phyloP scores from a whole-genome alignment of 2,797 vertebrate genomes.

The Etheostoma perlongum region DNA sequence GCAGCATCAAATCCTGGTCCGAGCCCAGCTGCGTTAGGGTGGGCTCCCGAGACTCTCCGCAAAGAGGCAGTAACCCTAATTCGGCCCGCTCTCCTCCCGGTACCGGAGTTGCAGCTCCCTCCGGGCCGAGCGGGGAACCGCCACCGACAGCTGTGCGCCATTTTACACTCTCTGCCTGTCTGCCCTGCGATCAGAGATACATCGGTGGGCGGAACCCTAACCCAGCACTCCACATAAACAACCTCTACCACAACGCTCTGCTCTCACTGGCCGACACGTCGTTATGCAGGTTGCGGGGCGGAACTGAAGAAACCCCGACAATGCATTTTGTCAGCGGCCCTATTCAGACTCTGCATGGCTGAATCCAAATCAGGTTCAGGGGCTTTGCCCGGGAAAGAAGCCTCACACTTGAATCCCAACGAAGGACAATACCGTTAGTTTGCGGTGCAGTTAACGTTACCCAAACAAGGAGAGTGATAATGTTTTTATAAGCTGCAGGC shows the following conservation, averaged over 20 bases:
- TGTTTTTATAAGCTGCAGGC: neutral
- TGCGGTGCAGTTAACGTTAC: neutral
- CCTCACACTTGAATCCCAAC: conserved; percentile 68
- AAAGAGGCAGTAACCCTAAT: conserved; percentile 89
- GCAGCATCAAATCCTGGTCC: conserved; percentile 97
- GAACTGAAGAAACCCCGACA: conserved; percentile 80
- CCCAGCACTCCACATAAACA: conserved; percentile 87
- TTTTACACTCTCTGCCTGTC: conserved; percentile 97
- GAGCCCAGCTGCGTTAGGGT: conserved; percentile 84
- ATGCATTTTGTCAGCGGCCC: conserved; percentile 79
- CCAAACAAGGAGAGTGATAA: neutral
- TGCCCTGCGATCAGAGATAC: conserved; percentile 94
- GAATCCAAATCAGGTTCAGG: conserved; percentile 82
- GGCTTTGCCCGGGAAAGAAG: conserved; percentile 85
- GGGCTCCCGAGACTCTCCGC: conserved; percentile 81
- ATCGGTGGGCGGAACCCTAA: conserved; percentile 89
- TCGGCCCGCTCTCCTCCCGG: conserved; percentile 91
- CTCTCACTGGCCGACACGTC: conserved; percentile 70
- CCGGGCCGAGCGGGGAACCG: conserved; percentile 99
- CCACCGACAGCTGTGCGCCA: conserved; percentile 99
- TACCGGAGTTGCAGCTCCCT: conserved; percentile 94
- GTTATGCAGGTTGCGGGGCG: conserved; percentile 87
- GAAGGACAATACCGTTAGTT: conserved; percentile 31
- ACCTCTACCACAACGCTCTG: conserved; percentile 72
- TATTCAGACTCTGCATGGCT: conserved; percentile 63